These are phyloP conservation scores for Lontra canadensis DNA, from an alignment of 2,113 vertebrate species.

Conservation along the genomic window DNA sequence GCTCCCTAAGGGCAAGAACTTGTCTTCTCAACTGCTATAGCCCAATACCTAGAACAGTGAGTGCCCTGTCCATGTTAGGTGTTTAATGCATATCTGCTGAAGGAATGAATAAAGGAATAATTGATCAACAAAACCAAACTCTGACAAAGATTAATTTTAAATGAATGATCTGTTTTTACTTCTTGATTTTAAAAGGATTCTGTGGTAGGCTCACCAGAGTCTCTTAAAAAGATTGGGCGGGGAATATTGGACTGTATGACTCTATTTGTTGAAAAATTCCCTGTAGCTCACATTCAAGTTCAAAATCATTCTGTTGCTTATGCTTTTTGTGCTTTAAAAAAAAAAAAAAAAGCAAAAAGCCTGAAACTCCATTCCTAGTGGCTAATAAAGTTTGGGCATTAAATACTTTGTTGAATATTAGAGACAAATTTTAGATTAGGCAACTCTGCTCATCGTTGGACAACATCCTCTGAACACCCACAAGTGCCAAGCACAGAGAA, in stretches of 20 bases:
- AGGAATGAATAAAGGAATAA: not conserved
- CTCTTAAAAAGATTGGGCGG: not conserved
- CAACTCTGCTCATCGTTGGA: not conserved
- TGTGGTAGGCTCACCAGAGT: not conserved
- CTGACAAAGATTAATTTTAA: not conserved
- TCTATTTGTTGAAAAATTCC: not conserved
- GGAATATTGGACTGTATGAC: not conserved
- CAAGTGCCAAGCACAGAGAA: not conserved
- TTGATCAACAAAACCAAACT: not conserved
- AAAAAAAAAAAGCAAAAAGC: not conserved
- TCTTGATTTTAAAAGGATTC: not conserved
- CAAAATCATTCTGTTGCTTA: not conserved
- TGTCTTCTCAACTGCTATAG: not conserved
- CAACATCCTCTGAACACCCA: not conserved
- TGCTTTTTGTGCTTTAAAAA: not conserved
- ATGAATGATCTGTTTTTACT: not conserved
- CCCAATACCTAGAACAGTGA: not conserved
- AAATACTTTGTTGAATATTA: constrained; percentile 19
- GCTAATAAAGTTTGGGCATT: not conserved
- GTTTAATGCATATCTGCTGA: not conserved
- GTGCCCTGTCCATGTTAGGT: not conserved
- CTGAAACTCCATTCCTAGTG: not conserved
- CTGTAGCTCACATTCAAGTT: not conserved
- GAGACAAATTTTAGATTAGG: not conserved
- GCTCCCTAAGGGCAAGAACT: not conserved